A percentile compares a stretch with the other conserved stretches of the same genome.
These are phyloP conservation scores for Zosterops hypoxanthus DNA, from an alignment of 2,113 vertebrate genomes.

Conservation along the genomic window DNA sequence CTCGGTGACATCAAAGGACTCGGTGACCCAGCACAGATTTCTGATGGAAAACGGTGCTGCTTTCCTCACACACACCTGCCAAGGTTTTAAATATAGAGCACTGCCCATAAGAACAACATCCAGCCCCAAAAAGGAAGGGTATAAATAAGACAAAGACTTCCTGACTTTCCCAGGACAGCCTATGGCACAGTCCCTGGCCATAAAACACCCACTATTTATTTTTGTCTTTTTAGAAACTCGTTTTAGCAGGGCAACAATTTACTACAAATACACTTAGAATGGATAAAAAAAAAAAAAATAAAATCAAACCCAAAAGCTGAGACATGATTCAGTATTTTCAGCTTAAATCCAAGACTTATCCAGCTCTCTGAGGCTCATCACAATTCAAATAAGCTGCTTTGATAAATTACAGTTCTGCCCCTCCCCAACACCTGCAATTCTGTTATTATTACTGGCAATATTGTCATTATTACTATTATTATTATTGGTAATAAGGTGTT, in stretches of 20 bases:
- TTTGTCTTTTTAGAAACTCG: background rate
- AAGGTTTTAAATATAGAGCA: rapidly evolving
- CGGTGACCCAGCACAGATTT: background rate
- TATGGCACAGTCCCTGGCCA: rapidly evolving
- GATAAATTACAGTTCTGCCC: background rate
- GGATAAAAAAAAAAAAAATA: background rate
- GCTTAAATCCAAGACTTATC: background rate
- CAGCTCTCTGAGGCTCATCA: background rate
- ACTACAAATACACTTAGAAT: background rate
- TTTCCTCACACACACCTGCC: background rate
- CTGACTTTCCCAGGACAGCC: background rate
- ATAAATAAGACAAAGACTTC: background rate
- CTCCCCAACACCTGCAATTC: background rate
- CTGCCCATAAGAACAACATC: background rate
- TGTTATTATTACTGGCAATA: background rate
- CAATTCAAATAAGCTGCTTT: background rate
- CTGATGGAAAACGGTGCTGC: rapidly evolving
- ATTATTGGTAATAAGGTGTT: background rate
- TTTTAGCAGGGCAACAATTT: background rate
- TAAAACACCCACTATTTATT: background rate
- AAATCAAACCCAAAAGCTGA: background rate
- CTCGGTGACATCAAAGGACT: background rate
- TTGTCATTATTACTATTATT: background rate
- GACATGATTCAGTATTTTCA: background rate
- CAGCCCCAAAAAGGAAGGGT: background rate